These are phyloP conservation scores for Lysandra coridon DNA, from an alignment of 2,888 invertebrate genomes.

Conservation along the genomic window DNA sequence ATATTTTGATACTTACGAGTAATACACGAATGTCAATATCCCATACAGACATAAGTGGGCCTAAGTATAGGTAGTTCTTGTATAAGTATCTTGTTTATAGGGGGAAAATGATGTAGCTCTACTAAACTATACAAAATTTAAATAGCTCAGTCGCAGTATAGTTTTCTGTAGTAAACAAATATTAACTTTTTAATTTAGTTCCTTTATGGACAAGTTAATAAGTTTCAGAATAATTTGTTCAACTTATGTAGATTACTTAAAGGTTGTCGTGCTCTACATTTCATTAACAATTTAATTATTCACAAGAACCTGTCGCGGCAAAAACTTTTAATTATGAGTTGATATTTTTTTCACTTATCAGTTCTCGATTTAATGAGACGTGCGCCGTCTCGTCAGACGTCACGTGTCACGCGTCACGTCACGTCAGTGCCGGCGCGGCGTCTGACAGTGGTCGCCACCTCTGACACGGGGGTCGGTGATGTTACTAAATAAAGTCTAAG, in stretches of 20 bases:
- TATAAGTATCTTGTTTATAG: no score
- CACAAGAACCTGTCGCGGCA: neutral
- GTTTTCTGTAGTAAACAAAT: no score
- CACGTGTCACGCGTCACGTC: slow-evolving; percentile 29
- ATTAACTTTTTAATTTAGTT: no score
- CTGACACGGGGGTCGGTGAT: slow-evolving; percentile 21
- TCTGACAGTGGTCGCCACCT: slow-evolving; percentile 26
- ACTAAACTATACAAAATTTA: no score
- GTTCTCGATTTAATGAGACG: slow-evolving; percentile 13
- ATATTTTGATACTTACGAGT: no score
- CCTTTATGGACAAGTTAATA: no score
- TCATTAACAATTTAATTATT: neutral
- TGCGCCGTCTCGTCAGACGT: slow-evolving; percentile 29
- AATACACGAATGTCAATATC: no score
- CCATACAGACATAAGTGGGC: no score
- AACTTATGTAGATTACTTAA: neutral
- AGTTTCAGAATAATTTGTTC: neutral
- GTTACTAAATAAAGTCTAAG: slow-evolving; percentile 13
- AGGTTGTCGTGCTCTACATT: slow-evolving; percentile 3
- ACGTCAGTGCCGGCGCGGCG: slow-evolving; percentile 20
- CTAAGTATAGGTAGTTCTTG: no score
- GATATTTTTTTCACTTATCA: slow-evolving; percentile 19
- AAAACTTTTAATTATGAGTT: slow-evolving; percentile 3
- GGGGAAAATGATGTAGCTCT: no score
- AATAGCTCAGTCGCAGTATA: no score